A percentile compares a stretch with the other conserved stretches of the same genome.
Conservation (phyloP, 2,113 vertebrate genomes). For the Sylvia atricapilla region DNA sequence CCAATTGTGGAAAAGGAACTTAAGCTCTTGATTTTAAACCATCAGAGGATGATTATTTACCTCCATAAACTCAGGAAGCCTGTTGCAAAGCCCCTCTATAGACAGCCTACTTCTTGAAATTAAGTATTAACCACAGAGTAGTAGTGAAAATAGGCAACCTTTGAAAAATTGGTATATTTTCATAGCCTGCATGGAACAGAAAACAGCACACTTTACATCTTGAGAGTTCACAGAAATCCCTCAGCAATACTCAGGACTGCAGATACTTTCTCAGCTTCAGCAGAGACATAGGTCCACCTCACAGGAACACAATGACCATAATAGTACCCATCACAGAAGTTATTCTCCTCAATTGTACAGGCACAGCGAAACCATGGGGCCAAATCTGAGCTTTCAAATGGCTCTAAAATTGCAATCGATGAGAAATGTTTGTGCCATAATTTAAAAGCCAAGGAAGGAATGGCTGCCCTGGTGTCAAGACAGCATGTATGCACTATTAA, state of each 20-base stretch:
- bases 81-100: background rate
- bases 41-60: constrained; percentile 10
- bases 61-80: background rate
- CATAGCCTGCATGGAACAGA: background rate
- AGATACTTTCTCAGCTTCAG: constrained; percentile 38
- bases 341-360: constrained; percentile 73
- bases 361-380: constrained; percentile 58
- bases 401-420: constrained; percentile 70
- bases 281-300: constrained; percentile 35
- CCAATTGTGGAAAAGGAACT: background rate
- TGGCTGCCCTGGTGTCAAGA: constrained; percentile 64
- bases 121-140: background rate
- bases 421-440: constrained; percentile 66
- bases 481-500: constrained; percentile 64
- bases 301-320: constrained; percentile 63
- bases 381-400: constrained; percentile 67
- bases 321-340: constrained; percentile 59
- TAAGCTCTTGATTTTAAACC: background rate
- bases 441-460: constrained; percentile 69
- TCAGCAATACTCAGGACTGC: background rate
- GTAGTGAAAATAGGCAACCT: background rate
- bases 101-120: background rate
- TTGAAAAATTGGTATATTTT: background rate
- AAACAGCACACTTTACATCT: constrained; percentile 29
- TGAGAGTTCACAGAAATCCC: constrained; percentile 42